These are phyloP conservation scores for Cottoperca gobio DNA, from an alignment of 2,797 vertebrate species.

Conservation along the genomic window DNA sequence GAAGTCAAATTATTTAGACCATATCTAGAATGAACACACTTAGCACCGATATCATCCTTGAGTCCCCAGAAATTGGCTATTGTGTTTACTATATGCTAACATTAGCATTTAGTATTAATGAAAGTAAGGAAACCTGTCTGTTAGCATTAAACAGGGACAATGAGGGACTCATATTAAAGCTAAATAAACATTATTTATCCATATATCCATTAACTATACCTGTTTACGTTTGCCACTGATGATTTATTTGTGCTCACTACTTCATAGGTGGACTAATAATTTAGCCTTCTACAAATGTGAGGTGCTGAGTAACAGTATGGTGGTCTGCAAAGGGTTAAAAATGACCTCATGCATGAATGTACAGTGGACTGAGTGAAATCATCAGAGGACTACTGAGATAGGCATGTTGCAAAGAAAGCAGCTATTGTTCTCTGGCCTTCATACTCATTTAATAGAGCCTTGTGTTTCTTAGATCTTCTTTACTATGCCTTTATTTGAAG, in stretches of 20 bases:
- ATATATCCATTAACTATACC: background rate
- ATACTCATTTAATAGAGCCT: conserved; percentile 25
- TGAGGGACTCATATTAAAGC: background rate
- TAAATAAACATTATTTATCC: background rate
- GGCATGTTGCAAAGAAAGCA: conserved; percentile 48
- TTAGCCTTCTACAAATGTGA: background rate
- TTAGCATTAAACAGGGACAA: background rate
- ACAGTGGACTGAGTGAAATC: conserved; percentile 23
- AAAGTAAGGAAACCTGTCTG: background rate
- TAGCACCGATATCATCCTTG: background rate
- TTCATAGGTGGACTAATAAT: background rate
- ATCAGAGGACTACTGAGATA: background rate
- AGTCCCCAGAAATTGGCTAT: background rate
- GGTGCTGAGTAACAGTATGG: background rate
- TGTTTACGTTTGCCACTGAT: background rate
- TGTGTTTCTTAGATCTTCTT: conserved; percentile 28
- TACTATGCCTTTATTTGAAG: conserved; percentile 45
- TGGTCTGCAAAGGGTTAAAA: conserved; percentile 40
- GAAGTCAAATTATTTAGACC: background rate
- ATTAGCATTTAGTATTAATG: background rate
- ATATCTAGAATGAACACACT: background rate
- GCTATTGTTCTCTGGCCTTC: conserved; percentile 52
- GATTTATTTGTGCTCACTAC: background rate
- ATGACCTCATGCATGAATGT: conserved; percentile 42
- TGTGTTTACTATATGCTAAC: background rate